These are phyloP conservation scores for Platycercus adscitus DNA, from an alignment of 2,113 vertebrate species.

Conservation along the genomic window DNA sequence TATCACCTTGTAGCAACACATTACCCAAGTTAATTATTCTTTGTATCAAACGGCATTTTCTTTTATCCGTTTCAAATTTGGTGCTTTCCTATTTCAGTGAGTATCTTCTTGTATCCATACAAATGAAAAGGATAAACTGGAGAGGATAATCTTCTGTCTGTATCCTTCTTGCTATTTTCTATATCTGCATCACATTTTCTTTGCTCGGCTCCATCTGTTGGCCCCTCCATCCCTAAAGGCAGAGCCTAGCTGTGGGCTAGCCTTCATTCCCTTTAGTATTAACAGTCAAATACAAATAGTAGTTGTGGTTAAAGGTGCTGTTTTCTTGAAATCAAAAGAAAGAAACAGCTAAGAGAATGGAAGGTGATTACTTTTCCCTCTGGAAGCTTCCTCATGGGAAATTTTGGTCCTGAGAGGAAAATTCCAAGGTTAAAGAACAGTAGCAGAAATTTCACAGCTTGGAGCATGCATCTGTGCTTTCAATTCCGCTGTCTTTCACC, in stretches of 20 bases:
- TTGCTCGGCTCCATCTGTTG: not conserved
- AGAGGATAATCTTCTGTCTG: not conserved
- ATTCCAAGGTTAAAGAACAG: slow-evolving; percentile 3
- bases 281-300: not conserved
- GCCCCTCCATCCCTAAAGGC: not conserved
- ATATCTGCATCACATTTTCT: not conserved
- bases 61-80: not conserved
- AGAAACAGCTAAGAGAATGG: not conserved
- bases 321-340: not conserved
- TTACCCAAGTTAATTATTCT: not conserved
- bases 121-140: not conserved
- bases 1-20: not conserved
- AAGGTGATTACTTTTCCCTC: not conserved
- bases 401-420: not conserved
- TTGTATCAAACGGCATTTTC: not conserved
- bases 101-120: not conserved
- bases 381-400: not conserved
- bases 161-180: not conserved
- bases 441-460: not conserved
- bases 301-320: not conserved
- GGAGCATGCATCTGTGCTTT: not conserved
- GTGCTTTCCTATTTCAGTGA: not conserved
- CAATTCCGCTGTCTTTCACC: not conserved
- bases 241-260: not conserved
- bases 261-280: not conserved